phyloP scores from a whole-genome alignment of 2,888 invertebrate species.

The Eilema caniola region DNA sequence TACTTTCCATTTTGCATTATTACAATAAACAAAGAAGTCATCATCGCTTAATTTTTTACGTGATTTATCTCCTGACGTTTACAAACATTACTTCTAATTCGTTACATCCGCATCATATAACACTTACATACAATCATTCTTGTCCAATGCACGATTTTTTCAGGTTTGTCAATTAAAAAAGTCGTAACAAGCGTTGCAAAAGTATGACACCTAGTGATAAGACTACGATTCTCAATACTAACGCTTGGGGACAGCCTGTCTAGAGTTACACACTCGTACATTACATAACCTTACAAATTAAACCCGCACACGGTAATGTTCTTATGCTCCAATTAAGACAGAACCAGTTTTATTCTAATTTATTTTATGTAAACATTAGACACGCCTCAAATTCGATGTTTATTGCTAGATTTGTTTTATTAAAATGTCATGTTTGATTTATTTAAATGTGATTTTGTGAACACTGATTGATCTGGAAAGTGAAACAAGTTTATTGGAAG shows the following conservation, averaged over 20 bases:
- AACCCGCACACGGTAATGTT: constrained; percentile 68
- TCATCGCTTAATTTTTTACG: constrained; percentile 20
- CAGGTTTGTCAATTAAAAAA: constrained; percentile 53
- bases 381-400: constrained; percentile 50
- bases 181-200: constrained; percentile 51
- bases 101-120: constrained; percentile 48
- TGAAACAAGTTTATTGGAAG: constrained; percentile 15
- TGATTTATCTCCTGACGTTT: constrained; percentile 31
- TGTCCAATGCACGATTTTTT: constrained; percentile 42
- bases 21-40: constrained; percentile 12
- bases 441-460: constrained; percentile 45
- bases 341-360: constrained; percentile 70
- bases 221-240: constrained; percentile 36
- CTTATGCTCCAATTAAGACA: constrained; percentile 77
- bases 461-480: constrained; percentile 40
- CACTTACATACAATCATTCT: constrained; percentile 36
- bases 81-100: constrained; percentile 41
- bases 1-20: background rate
- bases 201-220: constrained; percentile 52
- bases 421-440: constrained; percentile 55
- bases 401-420: constrained; percentile 52
- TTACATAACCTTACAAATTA: constrained; percentile 54
- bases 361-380: constrained; percentile 67
- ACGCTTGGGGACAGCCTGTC: constrained; percentile 48
- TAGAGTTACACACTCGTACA: constrained; percentile 37